A percentile compares a stretch with the other conserved stretches of the same genome.
Conservation (phyloP, 2,888 invertebrate genomes). For the Melanargia galathea region DNA sequence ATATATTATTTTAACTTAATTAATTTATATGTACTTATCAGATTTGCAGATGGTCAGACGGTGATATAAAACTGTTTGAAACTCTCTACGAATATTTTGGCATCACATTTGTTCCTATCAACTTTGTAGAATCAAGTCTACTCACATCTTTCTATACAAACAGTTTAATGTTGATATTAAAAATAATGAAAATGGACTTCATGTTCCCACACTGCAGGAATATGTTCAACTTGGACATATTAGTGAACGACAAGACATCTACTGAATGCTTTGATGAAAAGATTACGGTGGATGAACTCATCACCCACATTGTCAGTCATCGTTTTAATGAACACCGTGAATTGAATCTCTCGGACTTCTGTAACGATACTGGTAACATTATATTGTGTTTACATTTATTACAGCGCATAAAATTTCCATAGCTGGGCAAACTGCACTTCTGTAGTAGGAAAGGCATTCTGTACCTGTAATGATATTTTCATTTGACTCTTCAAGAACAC, state of each 20-base stretch:
- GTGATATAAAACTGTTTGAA: conserved; percentile 56
- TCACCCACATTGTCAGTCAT: conserved; percentile 56
- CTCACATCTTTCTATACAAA: conserved; percentile 66
- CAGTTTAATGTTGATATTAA: conserved; percentile 57
- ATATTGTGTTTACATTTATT: background rate
- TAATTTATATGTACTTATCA: conserved; percentile 44
- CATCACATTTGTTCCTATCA: conserved; percentile 57
- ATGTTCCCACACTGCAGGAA: conserved; percentile 63
- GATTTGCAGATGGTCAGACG: conserved; percentile 66
- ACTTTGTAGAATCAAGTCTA: conserved; percentile 50
- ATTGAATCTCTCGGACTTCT: conserved; percentile 66
- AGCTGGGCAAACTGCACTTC: background rate
- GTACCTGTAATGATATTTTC: too few relatives aligned
- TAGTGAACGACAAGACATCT: conserved; percentile 67
- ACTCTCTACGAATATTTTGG: conserved; percentile 56
- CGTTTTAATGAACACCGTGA: conserved; percentile 60
- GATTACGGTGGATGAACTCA: conserved; percentile 60
- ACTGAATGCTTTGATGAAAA: conserved; percentile 57
- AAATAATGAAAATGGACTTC: conserved; percentile 66
- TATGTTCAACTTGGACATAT: conserved; percentile 65
- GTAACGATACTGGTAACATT: conserved; percentile 62
- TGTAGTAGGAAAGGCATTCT: too few relatives aligned
- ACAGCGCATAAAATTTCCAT: background rate
- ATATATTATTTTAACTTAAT: background rate
- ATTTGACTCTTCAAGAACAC: too few relatives aligned